These are phyloP conservation scores for Tychaedon coryphoeus DNA, from an alignment of 2,113 vertebrate genomes.

Conservation along the genomic window DNA sequence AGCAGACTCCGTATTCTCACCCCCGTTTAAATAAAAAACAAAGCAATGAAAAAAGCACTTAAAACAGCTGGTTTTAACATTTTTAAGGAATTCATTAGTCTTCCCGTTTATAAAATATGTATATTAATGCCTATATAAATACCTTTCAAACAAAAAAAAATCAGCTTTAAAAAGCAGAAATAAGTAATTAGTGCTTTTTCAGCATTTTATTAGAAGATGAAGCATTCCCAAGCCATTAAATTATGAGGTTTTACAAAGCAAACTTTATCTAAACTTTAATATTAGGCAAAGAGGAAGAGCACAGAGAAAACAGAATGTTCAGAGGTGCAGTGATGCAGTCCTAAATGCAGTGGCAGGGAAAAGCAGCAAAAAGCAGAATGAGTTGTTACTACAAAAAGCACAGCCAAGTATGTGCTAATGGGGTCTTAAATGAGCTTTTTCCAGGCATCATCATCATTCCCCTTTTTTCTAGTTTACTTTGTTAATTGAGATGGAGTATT, in stretches of 20 bases:
- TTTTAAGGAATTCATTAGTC: not conserved
- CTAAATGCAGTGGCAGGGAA: not conserved
- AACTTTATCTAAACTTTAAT: not conserved
- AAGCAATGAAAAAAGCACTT: not conserved
- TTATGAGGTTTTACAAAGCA: rapidly evolving
- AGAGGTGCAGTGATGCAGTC: not conserved
- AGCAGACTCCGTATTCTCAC: not conserved
- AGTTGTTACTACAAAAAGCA: not conserved
- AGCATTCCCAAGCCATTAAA: not conserved
- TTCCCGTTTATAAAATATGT: not conserved
- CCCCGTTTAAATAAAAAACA: not conserved
- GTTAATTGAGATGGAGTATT: not conserved
- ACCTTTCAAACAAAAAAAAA: not conserved
- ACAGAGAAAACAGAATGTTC: not conserved
- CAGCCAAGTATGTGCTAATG: not conserved
- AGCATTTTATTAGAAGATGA: not conserved
- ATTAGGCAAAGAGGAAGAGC: not conserved
- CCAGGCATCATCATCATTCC: not conserved
- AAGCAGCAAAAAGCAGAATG: not conserved
- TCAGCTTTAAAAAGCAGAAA: not conserved
- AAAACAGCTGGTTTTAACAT: not conserved
- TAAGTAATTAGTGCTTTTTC: not conserved
- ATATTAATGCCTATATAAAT: not conserved
- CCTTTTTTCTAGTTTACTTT: not conserved
- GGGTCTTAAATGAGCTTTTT: not conserved